A percentile compares a stretch with the other conserved stretches of the same genome.
phyloP scores from a whole-genome alignment of 1,140 invertebrate genomes.

The Drosophila rhopaloa region DNA sequence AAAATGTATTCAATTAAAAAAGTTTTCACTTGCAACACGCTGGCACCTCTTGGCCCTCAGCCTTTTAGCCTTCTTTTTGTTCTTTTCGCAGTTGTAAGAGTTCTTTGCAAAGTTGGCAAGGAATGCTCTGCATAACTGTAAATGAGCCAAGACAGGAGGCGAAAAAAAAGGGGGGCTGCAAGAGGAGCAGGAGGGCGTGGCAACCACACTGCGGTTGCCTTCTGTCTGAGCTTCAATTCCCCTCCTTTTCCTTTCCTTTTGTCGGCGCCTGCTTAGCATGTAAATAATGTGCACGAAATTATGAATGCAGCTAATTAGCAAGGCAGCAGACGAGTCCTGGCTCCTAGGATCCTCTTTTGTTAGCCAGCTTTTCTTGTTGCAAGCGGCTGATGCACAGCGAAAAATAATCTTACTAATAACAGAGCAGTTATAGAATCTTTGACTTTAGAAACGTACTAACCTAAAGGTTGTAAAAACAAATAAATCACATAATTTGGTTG shows the following conservation, averaged over 20 bases:
- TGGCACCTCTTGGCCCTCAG: conserved; percentile 11
- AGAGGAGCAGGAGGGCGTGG: conserved; percentile 21
- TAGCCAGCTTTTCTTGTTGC: conserved; percentile 27
- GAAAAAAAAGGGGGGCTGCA: too few relatives aligned
- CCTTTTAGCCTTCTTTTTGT: conserved; percentile 13
- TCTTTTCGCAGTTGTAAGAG: conserved; percentile 71
- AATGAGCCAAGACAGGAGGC: conserved; percentile 51
- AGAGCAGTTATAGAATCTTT: too few relatives aligned
- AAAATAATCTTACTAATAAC: neutral
- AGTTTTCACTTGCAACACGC: conserved; percentile 66
- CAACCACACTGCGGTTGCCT: conserved; percentile 56
- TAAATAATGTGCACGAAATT: conserved; percentile 82
- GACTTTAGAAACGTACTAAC: neutral
- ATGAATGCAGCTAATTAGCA: conserved; percentile 83
- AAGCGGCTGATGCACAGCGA: conserved; percentile 14
- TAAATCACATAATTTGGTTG: too few relatives aligned
- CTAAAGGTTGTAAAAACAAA: too few relatives aligned
- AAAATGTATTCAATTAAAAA: conserved; percentile 79
- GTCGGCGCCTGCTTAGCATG: conserved; percentile 68
- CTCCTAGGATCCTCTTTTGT: conserved; percentile 13
- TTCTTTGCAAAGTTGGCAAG: conserved; percentile 55
- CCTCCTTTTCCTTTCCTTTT: conserved; percentile 3
- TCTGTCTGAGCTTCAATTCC: conserved; percentile 24
- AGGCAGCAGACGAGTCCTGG: conserved; percentile 20
- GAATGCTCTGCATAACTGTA: conserved; percentile 73